Conservation (phyloP, 2,113 vertebrate genomes). For the Passerina amoena region DNA sequence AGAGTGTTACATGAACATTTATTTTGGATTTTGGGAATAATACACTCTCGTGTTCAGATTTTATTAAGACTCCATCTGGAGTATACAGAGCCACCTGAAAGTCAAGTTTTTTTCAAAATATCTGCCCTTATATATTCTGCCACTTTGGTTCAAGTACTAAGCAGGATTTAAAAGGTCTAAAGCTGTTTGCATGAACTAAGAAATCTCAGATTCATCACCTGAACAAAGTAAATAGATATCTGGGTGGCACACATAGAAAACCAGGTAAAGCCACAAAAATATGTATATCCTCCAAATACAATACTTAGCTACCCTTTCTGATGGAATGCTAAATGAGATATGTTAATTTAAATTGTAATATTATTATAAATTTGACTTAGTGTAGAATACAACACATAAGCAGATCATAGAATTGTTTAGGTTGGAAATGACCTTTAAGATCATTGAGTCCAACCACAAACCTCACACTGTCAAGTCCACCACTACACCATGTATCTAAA, state of each 20-base stretch:
- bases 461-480: not conserved
- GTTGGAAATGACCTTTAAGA: not conserved
- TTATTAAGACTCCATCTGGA: not conserved
- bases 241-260: not conserved
- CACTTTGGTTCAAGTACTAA: not conserved
- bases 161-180: not conserved
- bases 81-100: not conserved
- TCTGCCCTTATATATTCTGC: not conserved
- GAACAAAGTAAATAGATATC: not conserved
- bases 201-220: not conserved
- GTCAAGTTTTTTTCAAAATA: not conserved
- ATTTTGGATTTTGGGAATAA: not conserved
- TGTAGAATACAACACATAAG: not conserved
- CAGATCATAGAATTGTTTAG: not conserved
- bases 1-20: not conserved
- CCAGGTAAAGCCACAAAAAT: not conserved
- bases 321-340: not conserved
- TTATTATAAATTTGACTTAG: not conserved
- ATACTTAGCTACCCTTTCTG: not conserved
- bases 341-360: not conserved
- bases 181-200: not conserved
- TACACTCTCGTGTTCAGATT: not conserved
- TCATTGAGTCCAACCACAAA: not conserved
- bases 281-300: not conserved
- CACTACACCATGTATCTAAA: not conserved